phyloP scores from a whole-genome alignment of 2,113 vertebrate genomes.

The Crotalus helleri region DNA sequence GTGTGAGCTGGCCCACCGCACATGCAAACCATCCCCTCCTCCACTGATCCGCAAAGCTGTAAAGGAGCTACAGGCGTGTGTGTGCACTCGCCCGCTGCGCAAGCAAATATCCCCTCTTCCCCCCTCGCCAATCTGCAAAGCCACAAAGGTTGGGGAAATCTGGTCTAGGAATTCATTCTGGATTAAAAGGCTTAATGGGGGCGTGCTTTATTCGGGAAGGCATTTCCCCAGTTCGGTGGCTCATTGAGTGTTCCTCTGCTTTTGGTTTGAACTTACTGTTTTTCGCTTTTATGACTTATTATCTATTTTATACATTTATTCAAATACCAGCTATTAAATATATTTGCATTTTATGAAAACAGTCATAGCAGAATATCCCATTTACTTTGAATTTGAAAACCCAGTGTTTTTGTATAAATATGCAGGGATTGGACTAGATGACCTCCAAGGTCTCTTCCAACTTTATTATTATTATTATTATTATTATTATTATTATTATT shows the following conservation, averaged over 20 bases:
- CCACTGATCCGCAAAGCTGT: fast-evolving
- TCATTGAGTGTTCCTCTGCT: neutral
- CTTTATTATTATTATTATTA: too few species aligned
- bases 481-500: too few species aligned
- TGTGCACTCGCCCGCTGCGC: neutral
- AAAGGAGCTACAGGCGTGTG: neutral
- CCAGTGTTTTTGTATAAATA: neutral
- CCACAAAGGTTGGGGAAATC: neutral
- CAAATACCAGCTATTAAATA: neutral
- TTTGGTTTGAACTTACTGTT: neutral
- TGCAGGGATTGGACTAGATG: too few species aligned
- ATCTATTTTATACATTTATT: neutral
- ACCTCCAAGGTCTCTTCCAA: too few species aligned
- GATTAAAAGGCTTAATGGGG: neutral
- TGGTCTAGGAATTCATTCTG: neutral
- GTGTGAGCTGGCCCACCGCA: neutral
- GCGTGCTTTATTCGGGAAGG: neutral
- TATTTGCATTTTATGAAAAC: neutral
- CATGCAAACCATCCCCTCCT: neutral
- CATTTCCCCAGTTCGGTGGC: neutral
- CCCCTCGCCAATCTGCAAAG: neutral
- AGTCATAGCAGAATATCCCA: neutral
- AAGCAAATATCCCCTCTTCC: neutral
- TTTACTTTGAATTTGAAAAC: neutral
- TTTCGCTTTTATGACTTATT: neutral